Base-by-base conservation (phyloP, 2,888 invertebrate species). In the Papilio gigon region DNA sequence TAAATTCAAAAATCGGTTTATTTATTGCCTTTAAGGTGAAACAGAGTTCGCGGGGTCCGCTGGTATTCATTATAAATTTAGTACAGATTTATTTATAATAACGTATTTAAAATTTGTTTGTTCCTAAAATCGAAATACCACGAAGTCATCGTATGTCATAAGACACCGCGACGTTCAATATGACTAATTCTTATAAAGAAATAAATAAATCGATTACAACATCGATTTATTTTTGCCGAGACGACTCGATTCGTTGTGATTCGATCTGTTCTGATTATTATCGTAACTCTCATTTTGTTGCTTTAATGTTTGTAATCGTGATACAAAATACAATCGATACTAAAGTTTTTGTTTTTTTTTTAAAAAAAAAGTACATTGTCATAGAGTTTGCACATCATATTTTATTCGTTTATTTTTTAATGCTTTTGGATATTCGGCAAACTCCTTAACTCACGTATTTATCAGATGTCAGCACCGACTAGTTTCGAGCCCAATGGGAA, bases 161-260 rank as follows among this genome's bases (percentile, higher is more conserved):
- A 59, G 30, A 65, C 12, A 30, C 58, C 42, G 17, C 22, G 60
- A 50, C 20, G 37, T 42, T 42, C 30, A 67, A 67, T 4, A 33
- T 67, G 60, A 67, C 50, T 61, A 61, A 33, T 67, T 17, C 42
- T 42, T 44, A 62, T 62, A 61, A 66, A 59, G 30, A 9, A n/a
- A 53, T 27, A 30, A 56, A 56, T 56, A 37, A 30, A 59, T 62
- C 53, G 53, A 30, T 67, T 62, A 62, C 44, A 37, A n/a, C 25
- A 58, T 56, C 62, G 62, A 42, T 67, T 61, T 67, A 58, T 61
- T 67, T 61, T 35, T 58, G 56, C 35, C 67, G 56, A 20, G 42
- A 42, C 67, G 50, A 53, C 61, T 61, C 61, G 67, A 67, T 67
- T 67, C 67, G 62, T 62, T 42, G 30, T 37, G 53, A 67, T 67